These are phyloP conservation scores for Chaenocephalus aceratus DNA, from an alignment of 2,113 vertebrate species.

Conservation along the genomic window DNA sequence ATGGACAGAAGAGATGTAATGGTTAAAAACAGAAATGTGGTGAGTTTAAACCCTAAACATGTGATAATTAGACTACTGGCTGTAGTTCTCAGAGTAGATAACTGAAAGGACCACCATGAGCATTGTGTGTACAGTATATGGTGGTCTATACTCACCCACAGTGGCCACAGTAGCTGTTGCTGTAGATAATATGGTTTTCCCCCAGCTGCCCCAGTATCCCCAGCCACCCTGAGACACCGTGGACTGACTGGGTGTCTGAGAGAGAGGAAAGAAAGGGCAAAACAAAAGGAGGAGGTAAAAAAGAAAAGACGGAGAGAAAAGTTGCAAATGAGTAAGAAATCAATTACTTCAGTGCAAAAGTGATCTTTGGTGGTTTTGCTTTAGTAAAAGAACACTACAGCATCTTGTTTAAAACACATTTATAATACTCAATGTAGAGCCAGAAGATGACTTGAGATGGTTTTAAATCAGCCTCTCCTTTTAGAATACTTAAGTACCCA, in stretches of 20 bases:
- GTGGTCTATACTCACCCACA: slow-evolving; percentile 88
- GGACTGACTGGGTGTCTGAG: slow-evolving; percentile 66
- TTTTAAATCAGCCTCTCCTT: neutral
- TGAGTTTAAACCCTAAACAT: neutral
- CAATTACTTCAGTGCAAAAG: too few species aligned
- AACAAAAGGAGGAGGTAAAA: neutral
- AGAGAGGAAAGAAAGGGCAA: neutral
- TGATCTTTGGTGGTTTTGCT: neutral
- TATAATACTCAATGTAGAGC: neutral
- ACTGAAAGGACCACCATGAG: neutral
- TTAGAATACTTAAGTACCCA: neutral
- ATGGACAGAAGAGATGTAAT: neutral
- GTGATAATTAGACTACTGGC: neutral
- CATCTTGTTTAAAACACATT: neutral
- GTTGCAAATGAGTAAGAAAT: neutral
- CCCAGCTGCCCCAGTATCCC: slow-evolving; percentile 98
- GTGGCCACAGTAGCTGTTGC: slow-evolving; percentile 94
- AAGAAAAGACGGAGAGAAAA: neutral
- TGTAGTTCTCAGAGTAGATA: neutral
- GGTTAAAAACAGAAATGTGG: too few species aligned
- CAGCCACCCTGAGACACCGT: slow-evolving; percentile 87
- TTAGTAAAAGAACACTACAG: too few species aligned
- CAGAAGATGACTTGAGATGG: neutral
- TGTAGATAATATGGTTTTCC: slow-evolving; percentile 93
- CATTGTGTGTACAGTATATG: too few species aligned